Percentiles rank a stretch among this genome's conserved stretches.
These are phyloP conservation scores for Paraplagusia blochii DNA, from an alignment of 2,113 vertebrate species.

Conservation along the genomic window DNA sequence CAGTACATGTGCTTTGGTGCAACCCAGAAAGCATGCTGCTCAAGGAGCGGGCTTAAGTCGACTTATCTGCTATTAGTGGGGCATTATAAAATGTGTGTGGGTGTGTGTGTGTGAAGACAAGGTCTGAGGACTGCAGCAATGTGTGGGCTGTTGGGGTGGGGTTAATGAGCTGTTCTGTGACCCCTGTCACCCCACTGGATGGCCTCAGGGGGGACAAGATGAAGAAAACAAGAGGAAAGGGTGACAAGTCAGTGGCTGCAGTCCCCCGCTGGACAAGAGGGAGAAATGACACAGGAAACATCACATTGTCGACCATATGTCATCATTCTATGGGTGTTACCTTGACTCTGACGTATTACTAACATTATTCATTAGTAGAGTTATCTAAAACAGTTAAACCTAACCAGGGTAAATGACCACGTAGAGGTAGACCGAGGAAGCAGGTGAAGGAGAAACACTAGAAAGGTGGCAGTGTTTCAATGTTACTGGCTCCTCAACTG, in stretches of 20 bases:
- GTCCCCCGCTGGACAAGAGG: constrained; percentile 29
- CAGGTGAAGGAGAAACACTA: neutral
- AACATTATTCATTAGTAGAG: too few species aligned
- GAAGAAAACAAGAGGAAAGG: constrained; percentile 70
- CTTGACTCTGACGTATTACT: too few species aligned
- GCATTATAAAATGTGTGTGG: constrained; percentile 62
- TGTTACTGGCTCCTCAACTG: neutral
- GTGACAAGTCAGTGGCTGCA: constrained; percentile 51
- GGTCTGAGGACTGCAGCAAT: constrained; percentile 62
- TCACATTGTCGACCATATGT: neutral
- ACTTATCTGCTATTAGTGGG: constrained; percentile 68
- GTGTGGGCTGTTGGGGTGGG: constrained; percentile 68
- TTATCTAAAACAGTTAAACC: too few species aligned
- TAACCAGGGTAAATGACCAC: neutral
- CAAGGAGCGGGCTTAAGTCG: constrained; percentile 55
- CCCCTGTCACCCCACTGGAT: constrained; percentile 66
- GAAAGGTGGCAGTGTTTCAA: constrained; percentile 16
- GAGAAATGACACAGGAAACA: constrained; percentile 23
- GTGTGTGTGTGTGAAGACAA: constrained; percentile 39
- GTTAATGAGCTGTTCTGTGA: constrained; percentile 76
- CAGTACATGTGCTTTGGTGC: constrained; percentile 29
- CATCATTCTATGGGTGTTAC: neutral
- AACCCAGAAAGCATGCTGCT: constrained; percentile 51
- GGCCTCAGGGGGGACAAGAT: constrained; percentile 58
- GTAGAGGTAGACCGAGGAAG: neutral